Conservation (phyloP, 2,113 vertebrate species). For the Terrapene triunguis region DNA sequence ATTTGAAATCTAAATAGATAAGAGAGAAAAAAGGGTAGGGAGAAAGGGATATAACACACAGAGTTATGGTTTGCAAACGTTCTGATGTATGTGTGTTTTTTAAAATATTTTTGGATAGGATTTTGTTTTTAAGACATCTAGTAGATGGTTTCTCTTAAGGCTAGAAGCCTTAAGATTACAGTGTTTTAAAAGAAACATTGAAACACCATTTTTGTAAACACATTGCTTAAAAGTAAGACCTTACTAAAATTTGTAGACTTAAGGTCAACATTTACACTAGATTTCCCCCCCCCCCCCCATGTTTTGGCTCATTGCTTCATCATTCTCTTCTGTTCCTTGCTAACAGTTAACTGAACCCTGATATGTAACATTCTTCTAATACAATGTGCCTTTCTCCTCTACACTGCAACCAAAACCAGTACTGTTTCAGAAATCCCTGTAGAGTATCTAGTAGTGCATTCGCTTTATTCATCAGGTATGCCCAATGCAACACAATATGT, state of each 20-base stretch:
- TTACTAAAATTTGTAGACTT: not conserved
- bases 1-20: not conserved
- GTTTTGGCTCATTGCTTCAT: not conserved
- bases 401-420: not conserved
- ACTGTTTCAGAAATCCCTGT: not conserved
- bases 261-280: not conserved
- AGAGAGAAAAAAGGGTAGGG: accelerated
- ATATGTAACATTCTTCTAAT: not conserved
- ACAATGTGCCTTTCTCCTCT: not conserved
- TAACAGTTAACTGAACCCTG: not conserved
- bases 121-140: not conserved
- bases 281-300: accelerated
- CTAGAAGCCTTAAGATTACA: not conserved
- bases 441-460: not conserved
- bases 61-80: not conserved
- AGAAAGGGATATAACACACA: not conserved
- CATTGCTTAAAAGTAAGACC: not conserved
- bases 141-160: not conserved
- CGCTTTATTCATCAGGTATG: not conserved
- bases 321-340: not conserved
- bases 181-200: not conserved
- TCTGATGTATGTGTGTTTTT: not conserved
- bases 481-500: not conserved
- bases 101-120: not conserved
- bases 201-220: not conserved